phyloP scores from a whole-genome alignment of 2,888 invertebrate genomes.

The Latheticus oryzae region DNA sequence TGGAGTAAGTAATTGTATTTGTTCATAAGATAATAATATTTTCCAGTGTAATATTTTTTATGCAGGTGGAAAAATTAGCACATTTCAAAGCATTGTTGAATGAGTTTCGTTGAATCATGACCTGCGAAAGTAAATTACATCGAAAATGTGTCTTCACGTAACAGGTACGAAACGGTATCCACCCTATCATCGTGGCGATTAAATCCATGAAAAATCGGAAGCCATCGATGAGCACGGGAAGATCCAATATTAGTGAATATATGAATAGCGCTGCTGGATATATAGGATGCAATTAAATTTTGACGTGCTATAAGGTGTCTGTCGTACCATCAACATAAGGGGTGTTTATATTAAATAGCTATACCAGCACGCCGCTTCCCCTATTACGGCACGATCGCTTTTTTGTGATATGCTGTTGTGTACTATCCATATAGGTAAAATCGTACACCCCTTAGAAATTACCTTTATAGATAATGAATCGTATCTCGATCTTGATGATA shows the following conservation, averaged over 20 bases:
- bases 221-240: conserved; percentile 27
- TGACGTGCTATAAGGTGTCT: conserved; percentile 33
- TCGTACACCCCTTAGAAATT: conserved; percentile 31
- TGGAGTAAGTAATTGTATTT: no score
- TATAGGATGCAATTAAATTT: conserved; percentile 33
- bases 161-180: conserved; percentile 23
- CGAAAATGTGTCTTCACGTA: no score
- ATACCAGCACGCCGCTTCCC: conserved; percentile 9
- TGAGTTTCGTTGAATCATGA: no score
- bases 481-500: conserved; percentile 25
- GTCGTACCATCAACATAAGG: conserved; percentile 19
- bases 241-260: conserved; percentile 35
- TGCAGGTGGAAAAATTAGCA: no score
- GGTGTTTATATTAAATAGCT: conserved; percentile 32
- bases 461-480: conserved; percentile 31
- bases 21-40: no score
- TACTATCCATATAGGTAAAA: conserved; percentile 12
- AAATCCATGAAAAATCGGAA: conserved; percentile 29
- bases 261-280: conserved; percentile 31
- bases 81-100: no score
- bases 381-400: conserved; percentile 19
- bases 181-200: conserved; percentile 4
- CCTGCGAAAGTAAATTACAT: no score
- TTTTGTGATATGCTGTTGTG: no score
- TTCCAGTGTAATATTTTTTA: no score